Percentiles rank a stretch among this genome's conserved stretches.
These are phyloP conservation scores for Lepidocyrtinus sp. DNA, from an alignment of 2,888 invertebrate species.

Conservation along the genomic window DNA sequence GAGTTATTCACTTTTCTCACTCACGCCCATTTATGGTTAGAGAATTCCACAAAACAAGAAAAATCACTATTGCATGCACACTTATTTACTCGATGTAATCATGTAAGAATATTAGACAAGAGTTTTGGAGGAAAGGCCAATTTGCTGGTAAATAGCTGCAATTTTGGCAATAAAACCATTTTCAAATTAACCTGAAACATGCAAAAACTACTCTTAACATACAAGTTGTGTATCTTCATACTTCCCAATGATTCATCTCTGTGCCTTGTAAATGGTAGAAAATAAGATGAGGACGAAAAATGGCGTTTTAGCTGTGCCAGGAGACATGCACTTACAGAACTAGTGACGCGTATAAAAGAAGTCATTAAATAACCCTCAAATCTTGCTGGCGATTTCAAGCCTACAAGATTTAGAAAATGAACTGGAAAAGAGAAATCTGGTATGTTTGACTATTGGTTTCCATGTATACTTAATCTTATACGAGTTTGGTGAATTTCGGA, in stretches of 20 bases:
- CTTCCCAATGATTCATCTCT: no score
- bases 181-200: conserved; percentile 63
- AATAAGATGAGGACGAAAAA: no score
- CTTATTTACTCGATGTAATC: neutral
- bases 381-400: neutral
- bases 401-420: no score
- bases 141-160: conserved; percentile 59
- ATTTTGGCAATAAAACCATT: conserved; percentile 61
- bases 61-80: neutral
- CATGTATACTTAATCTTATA: no score
- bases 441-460: no score
- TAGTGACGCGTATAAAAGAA: conserved; percentile 52
- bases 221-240: no score
- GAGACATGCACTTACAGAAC: conserved; percentile 26
- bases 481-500: no score
- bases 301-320: neutral
- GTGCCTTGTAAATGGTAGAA: no score
- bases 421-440: neutral
- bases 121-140: conserved; percentile 37
- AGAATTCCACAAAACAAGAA: neutral
- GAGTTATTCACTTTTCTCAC: neutral
- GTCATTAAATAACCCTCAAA: conserved; percentile 42
- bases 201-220: no score
- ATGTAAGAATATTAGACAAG: conserved; percentile 31
- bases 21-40: neutral